Percentiles rank a stretch among this genome's conserved stretches.
Evolutionary conservation across 2,113 vertebrate genomes (phyloP).

Genomic region (Etia nguti): DNA sequence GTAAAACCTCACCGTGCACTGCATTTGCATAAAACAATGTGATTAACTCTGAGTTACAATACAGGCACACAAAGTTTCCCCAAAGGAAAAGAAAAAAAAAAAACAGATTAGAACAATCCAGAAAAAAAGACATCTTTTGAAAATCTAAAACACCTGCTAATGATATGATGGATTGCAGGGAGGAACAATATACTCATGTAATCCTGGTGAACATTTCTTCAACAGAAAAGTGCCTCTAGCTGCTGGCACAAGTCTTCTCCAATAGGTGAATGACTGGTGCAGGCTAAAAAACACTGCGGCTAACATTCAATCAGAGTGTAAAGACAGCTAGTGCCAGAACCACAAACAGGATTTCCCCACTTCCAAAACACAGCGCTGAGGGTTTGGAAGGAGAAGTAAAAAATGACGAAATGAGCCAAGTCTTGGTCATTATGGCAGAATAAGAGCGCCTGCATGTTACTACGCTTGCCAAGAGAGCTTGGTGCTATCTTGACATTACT

Average conservation of each 20-base stretch:
- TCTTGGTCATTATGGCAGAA: conserved; percentile 6
- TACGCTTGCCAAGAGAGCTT: neutral
- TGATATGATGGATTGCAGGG: neutral
- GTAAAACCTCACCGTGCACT: neutral
- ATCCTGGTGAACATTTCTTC: neutral
- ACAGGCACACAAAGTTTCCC: neutral
- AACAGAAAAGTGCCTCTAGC: neutral
- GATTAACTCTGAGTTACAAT: neutral
- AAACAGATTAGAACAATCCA: neutral
- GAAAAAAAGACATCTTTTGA: neutral
- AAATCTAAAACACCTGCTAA: neutral
- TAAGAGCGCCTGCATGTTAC: neutral
- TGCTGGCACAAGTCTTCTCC: neutral
- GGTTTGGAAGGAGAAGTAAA: conserved; percentile 30
- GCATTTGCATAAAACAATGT: conserved; percentile 17
- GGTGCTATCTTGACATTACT: conserved; percentile 3
- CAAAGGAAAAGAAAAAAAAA: neutral
- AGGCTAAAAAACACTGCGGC: conserved; percentile 14
- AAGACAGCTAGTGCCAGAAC: conserved; percentile 23
- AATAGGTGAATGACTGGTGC: conserved; percentile 46
- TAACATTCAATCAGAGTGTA: conserved; percentile 30
- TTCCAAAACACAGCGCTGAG: conserved; percentile 29
- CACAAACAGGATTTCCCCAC: conserved; percentile 57
- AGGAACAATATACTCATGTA: neutral
- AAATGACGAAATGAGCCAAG: conserved; percentile 6